phyloP scores from a whole-genome alignment of 2,797 vertebrate species.

The Fundulus diaphanus region DNA sequence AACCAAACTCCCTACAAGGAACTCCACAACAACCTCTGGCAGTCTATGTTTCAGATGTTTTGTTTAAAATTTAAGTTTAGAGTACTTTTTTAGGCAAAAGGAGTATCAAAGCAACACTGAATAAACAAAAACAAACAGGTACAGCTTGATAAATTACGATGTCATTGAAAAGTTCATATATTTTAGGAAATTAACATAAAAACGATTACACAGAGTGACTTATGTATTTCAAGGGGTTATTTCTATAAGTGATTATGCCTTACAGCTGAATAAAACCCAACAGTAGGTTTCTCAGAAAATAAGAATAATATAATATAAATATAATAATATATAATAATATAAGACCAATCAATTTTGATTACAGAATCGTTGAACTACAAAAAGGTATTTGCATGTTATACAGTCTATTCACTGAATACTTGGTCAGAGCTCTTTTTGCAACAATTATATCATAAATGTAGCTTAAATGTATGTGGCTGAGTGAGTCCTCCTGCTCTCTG shows the following conservation, averaged over 20 bases:
- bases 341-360: neutral
- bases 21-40: constrained; percentile 28
- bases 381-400: neutral
- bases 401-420: neutral
- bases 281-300: neutral
- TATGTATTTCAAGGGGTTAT: neutral
- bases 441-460: neutral
- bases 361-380: neutral
- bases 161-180: neutral
- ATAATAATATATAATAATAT: no score
- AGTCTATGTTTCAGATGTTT: constrained; percentile 60
- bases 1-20: constrained; percentile 21
- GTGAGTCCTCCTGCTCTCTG: no score
- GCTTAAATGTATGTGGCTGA: no score
- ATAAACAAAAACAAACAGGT: neutral
- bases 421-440: neutral
- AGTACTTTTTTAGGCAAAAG: neutral
- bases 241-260: neutral
- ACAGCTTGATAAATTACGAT: neutral
- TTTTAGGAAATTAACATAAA: neutral
- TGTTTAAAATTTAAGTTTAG: constrained; percentile 17
- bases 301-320: neutral
- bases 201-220: neutral
- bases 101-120: neutral
- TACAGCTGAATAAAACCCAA: neutral